These are phyloP conservation scores for Spongilla lacustris DNA, from an alignment of 37 sponge, comb jelly and placozoan species.

Conservation along the genomic window DNA sequence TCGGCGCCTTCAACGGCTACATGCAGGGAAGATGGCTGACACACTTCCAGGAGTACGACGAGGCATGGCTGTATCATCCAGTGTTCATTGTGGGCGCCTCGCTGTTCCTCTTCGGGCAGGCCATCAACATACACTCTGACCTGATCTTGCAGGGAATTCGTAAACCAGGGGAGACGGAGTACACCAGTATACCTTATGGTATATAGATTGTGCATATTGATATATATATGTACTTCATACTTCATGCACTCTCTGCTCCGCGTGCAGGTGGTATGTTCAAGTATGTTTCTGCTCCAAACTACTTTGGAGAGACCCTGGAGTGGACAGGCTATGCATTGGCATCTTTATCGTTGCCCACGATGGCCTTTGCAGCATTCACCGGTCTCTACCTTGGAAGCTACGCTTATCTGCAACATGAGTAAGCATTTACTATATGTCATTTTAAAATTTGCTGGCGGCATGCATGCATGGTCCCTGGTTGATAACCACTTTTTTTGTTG, in stretches of 20 bases:
- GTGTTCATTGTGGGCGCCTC: constrained; percentile 64
- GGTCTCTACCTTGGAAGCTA: constrained; percentile 61
- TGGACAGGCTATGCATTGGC: constrained; percentile 88
- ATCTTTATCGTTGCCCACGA: constrained; percentile 63
- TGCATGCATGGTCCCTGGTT: too few relatives aligned
- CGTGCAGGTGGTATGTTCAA: constrained; percentile 93
- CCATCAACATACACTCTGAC: constrained; percentile 90
- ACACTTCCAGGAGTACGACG: constrained; percentile 44
- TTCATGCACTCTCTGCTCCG: too few relatives aligned
- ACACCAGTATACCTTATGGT: constrained; percentile 85
- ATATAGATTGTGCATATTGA: too few relatives aligned
- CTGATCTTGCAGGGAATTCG: constrained; percentile 61
- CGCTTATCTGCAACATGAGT: constrained; percentile 76
- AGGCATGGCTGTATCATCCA: constrained; percentile 57
- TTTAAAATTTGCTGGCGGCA: too few relatives aligned
- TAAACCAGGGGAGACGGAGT: constrained; percentile 81
- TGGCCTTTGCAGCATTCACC: constrained; percentile 73
- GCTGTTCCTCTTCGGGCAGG: constrained; percentile 85
- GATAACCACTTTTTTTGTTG: too few relatives aligned
- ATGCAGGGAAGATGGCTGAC: constrained; percentile 75
- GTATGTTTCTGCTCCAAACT: constrained; percentile 94
- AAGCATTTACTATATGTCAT: neutral
- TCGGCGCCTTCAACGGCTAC: constrained; percentile 81
- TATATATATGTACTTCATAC: too few relatives aligned
- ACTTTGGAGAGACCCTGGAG: constrained; percentile 91